Conservation (phyloP, 2,113 vertebrate genomes). For the Caranx melampygus region DNA sequence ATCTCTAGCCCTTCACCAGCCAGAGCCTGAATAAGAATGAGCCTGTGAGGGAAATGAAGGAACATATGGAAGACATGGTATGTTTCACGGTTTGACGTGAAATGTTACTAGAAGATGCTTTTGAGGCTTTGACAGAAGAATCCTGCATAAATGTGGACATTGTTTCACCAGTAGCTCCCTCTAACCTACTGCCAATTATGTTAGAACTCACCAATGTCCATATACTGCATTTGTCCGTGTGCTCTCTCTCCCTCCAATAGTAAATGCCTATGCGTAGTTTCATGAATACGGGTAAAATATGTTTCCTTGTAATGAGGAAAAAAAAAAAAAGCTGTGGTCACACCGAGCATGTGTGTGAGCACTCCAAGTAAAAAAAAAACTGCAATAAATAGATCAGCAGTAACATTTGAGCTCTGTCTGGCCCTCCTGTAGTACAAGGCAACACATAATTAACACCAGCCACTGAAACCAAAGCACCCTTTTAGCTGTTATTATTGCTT, state of each 20-base stretch:
- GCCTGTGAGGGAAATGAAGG: constrained; percentile 4
- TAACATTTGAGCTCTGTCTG: constrained; percentile 22
- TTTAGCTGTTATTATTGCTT: constrained; percentile 37
- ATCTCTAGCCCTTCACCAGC: neutral
- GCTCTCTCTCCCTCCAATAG: neutral
- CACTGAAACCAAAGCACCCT: constrained; percentile 33
- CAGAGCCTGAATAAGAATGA: constrained; percentile 27
- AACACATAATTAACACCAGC: constrained; percentile 64
- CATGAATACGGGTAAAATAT: neutral
- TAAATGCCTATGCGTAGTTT: neutral
- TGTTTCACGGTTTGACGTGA: neutral
- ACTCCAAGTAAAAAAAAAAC: neutral
- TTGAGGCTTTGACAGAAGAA: neutral
- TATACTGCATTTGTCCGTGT: neutral
- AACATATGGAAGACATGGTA: constrained; percentile 8
- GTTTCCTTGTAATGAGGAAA: neutral
- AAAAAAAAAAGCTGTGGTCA: constrained; percentile 1
- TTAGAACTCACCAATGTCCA: neutral
- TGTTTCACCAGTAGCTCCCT: neutral
- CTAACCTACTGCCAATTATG: neutral
- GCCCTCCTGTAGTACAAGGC: constrained; percentile 35
- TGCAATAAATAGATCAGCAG: constrained; percentile 24
- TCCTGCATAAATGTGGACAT: too few relatives aligned
- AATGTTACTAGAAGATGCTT: neutral
- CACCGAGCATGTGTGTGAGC: neutral